A percentile compares a stretch with the other conserved stretches of the same genome.
Conservation (phyloP, 2,888 invertebrate species). For the Eupithecia pulchellata region DNA sequence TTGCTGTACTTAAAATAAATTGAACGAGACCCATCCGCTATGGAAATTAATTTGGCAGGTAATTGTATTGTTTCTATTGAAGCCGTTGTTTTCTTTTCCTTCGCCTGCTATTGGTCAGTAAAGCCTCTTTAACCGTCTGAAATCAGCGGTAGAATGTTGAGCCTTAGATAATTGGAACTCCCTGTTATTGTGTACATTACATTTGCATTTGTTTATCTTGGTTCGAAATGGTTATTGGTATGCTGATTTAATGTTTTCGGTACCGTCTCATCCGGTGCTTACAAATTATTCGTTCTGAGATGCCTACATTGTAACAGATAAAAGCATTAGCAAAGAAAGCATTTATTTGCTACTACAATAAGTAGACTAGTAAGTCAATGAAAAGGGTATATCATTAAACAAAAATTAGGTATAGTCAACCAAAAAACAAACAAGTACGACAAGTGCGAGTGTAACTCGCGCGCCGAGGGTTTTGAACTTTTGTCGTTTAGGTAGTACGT, state of each 20-base stretch:
- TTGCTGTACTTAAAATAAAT: constrained; percentile 43
- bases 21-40: constrained; percentile 30
- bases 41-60: constrained; percentile 40
- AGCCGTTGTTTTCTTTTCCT: constrained; percentile 21
- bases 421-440: too few species aligned
- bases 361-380: too few species aligned
- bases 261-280: neutral
- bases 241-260: constrained; percentile 14
- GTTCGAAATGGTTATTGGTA: constrained; percentile 14
- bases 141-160: constrained; percentile 12
- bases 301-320: neutral
- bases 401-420: too few species aligned
- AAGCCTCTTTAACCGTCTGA: constrained; percentile 19
- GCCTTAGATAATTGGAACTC: constrained; percentile 16
- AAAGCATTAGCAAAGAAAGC: too few species aligned
- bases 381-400: too few species aligned
- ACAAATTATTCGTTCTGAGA: neutral
- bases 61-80: constrained; percentile 32
- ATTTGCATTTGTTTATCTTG: constrained; percentile 16
- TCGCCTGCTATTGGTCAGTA: constrained; percentile 16
- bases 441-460: too few species aligned
- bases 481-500: too few species aligned
- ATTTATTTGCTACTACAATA: neutral
- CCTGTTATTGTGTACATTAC: constrained; percentile 14
- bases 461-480: too few species aligned